Percentiles rank a stretch among this genome's conserved stretches.
These are phyloP conservation scores for Tipula lateralis DNA, from an alignment of 2,888 invertebrate species.

Conservation along the genomic window DNA sequence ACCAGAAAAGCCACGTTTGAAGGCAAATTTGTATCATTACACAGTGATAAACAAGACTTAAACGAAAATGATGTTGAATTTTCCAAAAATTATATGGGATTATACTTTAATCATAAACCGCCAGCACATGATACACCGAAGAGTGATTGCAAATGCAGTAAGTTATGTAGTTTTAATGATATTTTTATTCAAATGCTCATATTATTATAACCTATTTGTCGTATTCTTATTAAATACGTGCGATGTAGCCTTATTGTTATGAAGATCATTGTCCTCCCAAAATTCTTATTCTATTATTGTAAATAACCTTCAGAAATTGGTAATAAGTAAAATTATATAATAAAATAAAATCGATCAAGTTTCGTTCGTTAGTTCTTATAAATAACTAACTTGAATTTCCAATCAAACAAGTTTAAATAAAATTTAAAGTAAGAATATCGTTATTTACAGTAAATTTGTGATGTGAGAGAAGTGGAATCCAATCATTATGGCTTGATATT, in stretches of 20 bases:
- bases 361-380: not conserved
- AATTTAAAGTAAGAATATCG: no score
- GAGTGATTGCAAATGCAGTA: slow-evolving; percentile 61
- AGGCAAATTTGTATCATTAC: not conserved
- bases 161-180: slow-evolving; percentile 45
- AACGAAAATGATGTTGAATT: slow-evolving; percentile 40
- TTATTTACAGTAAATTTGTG: no score
- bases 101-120: slow-evolving; percentile 59
- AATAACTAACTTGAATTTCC: not conserved
- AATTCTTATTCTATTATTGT: not conserved
- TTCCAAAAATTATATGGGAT: slow-evolving; percentile 56
- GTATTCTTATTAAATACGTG: not conserved
- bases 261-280: not conserved
- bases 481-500: no score
- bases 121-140: slow-evolving; percentile 55
- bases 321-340: not conserved
- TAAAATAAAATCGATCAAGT: not conserved
- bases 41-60: not conserved
- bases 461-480: no score
- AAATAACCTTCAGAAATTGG: not conserved
- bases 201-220: not conserved
- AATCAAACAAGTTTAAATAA: not conserved
- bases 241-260: not conserved
- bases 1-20: not conserved
- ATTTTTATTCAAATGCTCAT: not conserved